These are phyloP conservation scores for Cheilosia vulpina DNA, from an alignment of 2,888 invertebrate species.

Conservation along the genomic window DNA sequence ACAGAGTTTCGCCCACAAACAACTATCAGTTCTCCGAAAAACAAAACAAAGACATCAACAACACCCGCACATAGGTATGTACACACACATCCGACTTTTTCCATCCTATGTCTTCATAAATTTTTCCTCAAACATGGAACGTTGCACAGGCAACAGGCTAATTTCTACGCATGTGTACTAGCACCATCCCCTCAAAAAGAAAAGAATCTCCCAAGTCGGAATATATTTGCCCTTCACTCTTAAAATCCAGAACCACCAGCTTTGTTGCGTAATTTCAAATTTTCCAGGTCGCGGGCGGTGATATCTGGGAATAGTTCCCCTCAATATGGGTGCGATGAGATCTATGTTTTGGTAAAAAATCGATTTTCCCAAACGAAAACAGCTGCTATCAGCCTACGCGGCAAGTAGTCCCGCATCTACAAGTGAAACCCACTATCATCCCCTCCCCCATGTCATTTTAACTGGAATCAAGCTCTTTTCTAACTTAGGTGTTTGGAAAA, in stretches of 20 bases:
- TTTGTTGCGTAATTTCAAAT: constrained; percentile 55
- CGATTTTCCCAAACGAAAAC: constrained; percentile 63
- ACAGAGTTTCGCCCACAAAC: constrained; percentile 40
- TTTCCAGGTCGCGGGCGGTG: constrained; percentile 49
- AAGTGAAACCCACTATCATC: constrained; percentile 55
- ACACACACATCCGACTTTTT: constrained; percentile 12
- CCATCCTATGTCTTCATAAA: constrained; percentile 23
- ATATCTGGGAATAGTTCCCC: constrained; percentile 12
- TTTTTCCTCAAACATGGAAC: constrained; percentile 42
- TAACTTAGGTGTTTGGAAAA: constrained; percentile 30
- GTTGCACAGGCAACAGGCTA: constrained; percentile 69
- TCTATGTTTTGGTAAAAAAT: constrained; percentile 26
- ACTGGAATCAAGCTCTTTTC: constrained; percentile 27
- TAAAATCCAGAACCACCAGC: constrained; percentile 29
- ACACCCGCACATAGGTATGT: constrained; percentile 13
- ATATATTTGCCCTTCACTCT: constrained; percentile 59
- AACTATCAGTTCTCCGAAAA: constrained; percentile 1
- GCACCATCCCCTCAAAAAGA: neutral
- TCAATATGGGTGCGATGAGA: constrained; percentile 9
- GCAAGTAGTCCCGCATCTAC: constrained; percentile 60
- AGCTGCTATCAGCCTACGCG: constrained; percentile 70
- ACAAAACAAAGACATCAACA: constrained; percentile 32
- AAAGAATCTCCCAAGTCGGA: constrained; percentile 61
- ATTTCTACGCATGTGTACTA: constrained; percentile 49
- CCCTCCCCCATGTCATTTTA: constrained; percentile 32